phyloP scores from a whole-genome alignment of 2,797 vertebrate genomes.

The Anabas testudineus region DNA sequence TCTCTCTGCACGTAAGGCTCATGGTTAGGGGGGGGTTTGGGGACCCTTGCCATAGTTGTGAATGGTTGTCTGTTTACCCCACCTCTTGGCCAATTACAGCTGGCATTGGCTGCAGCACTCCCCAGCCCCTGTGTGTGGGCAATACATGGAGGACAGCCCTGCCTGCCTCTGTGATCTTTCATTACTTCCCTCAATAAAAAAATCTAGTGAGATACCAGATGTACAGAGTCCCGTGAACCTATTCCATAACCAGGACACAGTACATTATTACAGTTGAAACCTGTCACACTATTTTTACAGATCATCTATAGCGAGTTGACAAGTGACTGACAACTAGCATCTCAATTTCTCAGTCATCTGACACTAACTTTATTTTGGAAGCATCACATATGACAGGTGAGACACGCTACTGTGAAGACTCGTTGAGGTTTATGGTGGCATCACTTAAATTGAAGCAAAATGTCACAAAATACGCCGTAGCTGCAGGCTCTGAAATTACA shows the following conservation, averaged over 20 bases:
- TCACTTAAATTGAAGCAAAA: constrained; percentile 12
- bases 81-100: too few relatives aligned
- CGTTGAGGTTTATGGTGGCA: constrained; percentile 1
- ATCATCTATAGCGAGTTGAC: neutral
- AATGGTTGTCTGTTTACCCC: too few relatives aligned
- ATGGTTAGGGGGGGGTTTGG: too few relatives aligned
- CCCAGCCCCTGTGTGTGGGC: too few relatives aligned
- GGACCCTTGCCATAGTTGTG: too few relatives aligned
- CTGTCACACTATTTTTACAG: neutral
- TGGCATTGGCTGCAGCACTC: too few relatives aligned
- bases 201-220: neutral
- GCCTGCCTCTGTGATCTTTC: neutral
- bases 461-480: constrained; percentile 13
- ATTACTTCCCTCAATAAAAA: neutral
- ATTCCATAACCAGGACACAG: neutral
- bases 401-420: neutral
- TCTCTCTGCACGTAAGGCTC: too few relatives aligned
- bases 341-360: neutral
- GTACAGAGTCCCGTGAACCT: neutral
- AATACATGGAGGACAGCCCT: neutral
- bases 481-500: neutral
- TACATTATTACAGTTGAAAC: neutral
- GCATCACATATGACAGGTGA: neutral
- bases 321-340: neutral
- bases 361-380: neutral